Evolutionary conservation across 2,888 invertebrate species (phyloP).

Genomic region (Polietes domitor): DNA sequence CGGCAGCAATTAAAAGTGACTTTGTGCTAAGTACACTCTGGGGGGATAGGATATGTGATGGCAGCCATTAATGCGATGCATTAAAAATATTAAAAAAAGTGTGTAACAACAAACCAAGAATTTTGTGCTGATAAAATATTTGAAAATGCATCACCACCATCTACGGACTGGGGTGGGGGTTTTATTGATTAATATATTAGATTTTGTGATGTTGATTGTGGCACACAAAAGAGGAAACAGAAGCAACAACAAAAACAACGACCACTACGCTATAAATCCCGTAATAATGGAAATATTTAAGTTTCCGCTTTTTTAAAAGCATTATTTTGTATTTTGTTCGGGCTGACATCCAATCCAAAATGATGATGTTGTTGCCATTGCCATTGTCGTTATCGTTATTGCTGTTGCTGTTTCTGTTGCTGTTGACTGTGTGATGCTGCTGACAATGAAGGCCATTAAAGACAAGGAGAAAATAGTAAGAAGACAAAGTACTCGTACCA

Average conservation of each 20-base stretch:
- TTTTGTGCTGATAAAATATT: too few relatives aligned
- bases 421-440: conserved; percentile 1
- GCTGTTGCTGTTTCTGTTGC: neutral
- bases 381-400: neutral
- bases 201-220: neutral
- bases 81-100: neutral
- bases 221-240: neutral
- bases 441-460: conserved; percentile 53
- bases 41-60: neutral
- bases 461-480: neutral
- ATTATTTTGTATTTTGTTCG: neutral
- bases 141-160: too few relatives aligned
- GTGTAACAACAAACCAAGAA: too few relatives aligned
- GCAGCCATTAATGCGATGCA: neutral
- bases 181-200: conserved; percentile 3
- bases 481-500: too few relatives aligned
- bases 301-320: conserved; percentile 33
- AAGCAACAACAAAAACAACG: neutral
- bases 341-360: conserved; percentile 1
- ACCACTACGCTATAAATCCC: neutral
- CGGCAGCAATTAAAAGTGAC: too few relatives aligned
- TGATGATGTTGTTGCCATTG: neutral
- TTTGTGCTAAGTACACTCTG: too few relatives aligned
- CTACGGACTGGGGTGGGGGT: too few relatives aligned
- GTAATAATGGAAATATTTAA: conserved; percentile 27